Conservation (phyloP, 2,797 vertebrate species). For the Tokudaia tokunoshimensis region DNA sequence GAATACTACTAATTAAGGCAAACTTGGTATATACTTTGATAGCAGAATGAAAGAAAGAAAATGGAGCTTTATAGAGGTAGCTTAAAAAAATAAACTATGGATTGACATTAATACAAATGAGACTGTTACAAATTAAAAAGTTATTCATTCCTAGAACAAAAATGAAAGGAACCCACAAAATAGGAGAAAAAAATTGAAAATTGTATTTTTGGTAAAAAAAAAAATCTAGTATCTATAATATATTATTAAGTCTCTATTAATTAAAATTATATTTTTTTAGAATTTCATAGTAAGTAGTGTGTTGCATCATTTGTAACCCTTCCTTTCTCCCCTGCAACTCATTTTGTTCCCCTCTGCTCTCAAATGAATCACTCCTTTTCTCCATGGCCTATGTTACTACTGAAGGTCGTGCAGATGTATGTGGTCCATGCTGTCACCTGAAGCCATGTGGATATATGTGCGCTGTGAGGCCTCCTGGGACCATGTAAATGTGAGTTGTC, state of each 20-base stretch:
- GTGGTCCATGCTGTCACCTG: not conserved
- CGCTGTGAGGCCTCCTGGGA: not conserved
- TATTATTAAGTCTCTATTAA: not conserved
- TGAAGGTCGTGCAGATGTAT: not conserved
- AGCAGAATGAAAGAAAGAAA: not conserved
- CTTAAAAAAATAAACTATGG: not conserved
- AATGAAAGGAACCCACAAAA: not conserved
- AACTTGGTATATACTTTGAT: not conserved
- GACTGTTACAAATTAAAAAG: not conserved
- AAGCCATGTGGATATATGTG: not conserved
- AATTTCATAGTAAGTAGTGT: not conserved
- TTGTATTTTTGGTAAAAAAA: not conserved
- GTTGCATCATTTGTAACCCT: not conserved
- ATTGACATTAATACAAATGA: slow-evolving; percentile 8
- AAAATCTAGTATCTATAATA: not conserved
- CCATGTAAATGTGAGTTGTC: not conserved
- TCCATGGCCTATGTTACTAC: not conserved
- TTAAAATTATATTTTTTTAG: not conserved
- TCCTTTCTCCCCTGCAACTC: not conserved
- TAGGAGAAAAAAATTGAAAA: not conserved
- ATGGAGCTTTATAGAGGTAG: not conserved
- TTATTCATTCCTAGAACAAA: not conserved
- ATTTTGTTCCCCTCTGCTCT: not conserved
- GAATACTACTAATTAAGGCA: not conserved
- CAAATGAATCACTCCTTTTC: not conserved